Evolutionary conservation across 2,888 invertebrate species (phyloP).

Genomic region (Himalopsyche anomala): DNA sequence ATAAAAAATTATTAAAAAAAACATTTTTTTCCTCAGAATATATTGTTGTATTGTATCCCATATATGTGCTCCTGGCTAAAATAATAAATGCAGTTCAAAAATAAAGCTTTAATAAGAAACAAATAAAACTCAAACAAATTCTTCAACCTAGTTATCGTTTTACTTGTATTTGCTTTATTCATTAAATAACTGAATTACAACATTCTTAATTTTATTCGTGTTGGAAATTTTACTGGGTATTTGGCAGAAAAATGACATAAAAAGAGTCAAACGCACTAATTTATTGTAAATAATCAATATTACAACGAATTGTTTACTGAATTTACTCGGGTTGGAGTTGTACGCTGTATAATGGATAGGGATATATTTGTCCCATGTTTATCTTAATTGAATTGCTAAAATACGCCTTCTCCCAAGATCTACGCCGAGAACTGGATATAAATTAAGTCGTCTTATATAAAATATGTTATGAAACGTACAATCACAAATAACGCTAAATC

Average conservation of each 20-base stretch:
- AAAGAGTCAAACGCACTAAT: neutral
- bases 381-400: slow-evolving; percentile 44
- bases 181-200: too few relatives aligned
- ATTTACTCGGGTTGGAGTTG: neutral
- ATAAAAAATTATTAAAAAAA: too few relatives aligned
- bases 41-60: too few relatives aligned
- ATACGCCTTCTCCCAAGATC: slow-evolving; percentile 39
- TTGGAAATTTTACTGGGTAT: too few relatives aligned
- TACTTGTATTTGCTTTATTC: too few relatives aligned
- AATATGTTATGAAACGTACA: slow-evolving; percentile 23
- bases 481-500: neutral
- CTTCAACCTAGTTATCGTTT: too few relatives aligned
- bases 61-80: too few relatives aligned
- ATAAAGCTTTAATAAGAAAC: too few relatives aligned
- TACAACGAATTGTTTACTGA: neutral
- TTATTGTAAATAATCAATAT: neutral
- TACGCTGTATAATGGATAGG: slow-evolving; percentile 16
- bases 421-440: slow-evolving; percentile 29
- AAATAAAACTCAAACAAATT: too few relatives aligned
- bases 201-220: too few relatives aligned
- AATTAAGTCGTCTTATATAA: slow-evolving; percentile 47
- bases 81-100: too few relatives aligned
- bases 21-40: too few relatives aligned
- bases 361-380: slow-evolving; percentile 49
- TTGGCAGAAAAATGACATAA: neutral